phyloP scores from a whole-genome alignment of 2,888 invertebrate genomes.

The Alcis repandata region DNA sequence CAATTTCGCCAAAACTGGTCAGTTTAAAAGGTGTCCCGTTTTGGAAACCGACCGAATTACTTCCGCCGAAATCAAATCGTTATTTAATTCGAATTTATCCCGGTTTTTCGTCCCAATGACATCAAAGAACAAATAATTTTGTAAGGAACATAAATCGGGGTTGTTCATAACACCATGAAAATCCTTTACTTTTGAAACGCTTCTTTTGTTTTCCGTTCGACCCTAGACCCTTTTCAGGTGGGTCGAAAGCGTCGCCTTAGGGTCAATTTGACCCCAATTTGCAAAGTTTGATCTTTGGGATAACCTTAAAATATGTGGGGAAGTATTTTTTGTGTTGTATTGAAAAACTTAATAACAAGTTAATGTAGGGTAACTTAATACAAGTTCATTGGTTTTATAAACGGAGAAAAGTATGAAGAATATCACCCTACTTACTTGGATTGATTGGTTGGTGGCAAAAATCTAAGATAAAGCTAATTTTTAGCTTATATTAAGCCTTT shows the following conservation, averaged over 20 bases:
- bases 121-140: constrained; percentile 40
- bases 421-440: too few relatives aligned
- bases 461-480: too few relatives aligned
- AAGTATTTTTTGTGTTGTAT: too few relatives aligned
- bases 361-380: too few relatives aligned
- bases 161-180: constrained; percentile 41
- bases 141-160: constrained; percentile 13
- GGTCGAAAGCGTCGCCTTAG: constrained; percentile 16
- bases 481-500: too few relatives aligned
- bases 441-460: too few relatives aligned
- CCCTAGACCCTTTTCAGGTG: constrained; percentile 22
- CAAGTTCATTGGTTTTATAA: too few relatives aligned
- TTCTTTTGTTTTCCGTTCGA: constrained; percentile 37
- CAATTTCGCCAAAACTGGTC: constrained; percentile 10
- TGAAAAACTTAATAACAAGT: too few relatives aligned
- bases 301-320: background rate
- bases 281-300: background rate
- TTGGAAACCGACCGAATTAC: constrained; percentile 24
- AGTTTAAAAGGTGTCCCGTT: constrained; percentile 18
- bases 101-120: constrained; percentile 33
- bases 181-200: constrained; percentile 35
- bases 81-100: constrained; percentile 25
- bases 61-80: constrained; percentile 20
- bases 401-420: too few relatives aligned
- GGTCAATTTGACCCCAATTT: constrained; percentile 24